phyloP scores from a whole-genome alignment of 2,888 invertebrate species.

The Limnephilus marmoratus region DNA sequence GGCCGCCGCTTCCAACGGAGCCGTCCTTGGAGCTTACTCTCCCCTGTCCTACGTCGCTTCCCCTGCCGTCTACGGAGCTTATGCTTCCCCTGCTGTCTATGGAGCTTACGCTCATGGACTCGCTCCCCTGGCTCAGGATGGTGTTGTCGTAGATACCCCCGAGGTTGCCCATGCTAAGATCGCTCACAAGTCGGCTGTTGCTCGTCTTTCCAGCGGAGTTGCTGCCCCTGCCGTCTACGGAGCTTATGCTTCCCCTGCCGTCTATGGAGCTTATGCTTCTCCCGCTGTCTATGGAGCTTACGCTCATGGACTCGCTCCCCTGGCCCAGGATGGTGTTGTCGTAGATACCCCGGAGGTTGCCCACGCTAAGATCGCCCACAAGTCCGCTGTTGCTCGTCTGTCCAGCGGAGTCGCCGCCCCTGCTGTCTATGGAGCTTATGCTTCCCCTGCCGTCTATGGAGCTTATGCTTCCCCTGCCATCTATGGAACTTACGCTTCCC shows the following conservation, averaged over 20 bases:
- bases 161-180: slow-evolving; percentile 48
- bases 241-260: slow-evolving; percentile 3
- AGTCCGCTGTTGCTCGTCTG: slow-evolving; percentile 66
- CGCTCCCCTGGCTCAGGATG: slow-evolving; percentile 77
- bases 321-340: slow-evolving; percentile 77
- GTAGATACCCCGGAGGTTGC: slow-evolving; percentile 67
- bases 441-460: neutral
- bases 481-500: no score
- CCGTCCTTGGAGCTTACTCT: slow-evolving; percentile 35
- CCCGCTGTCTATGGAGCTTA: slow-evolving; percentile 56
- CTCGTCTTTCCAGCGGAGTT: slow-evolving; percentile 46
- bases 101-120: slow-evolving; percentile 69
- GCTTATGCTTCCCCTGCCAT: no score
- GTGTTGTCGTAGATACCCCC: slow-evolving; percentile 72
- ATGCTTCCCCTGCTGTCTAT: neutral
- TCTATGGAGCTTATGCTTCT: slow-evolving; percentile 35
- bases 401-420: slow-evolving; percentile 35
- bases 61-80: slow-evolving; percentile 31
- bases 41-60: slow-evolving; percentile 17
- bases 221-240: slow-evolving; percentile 7
- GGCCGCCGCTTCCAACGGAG: neutral
- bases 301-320: slow-evolving; percentile 74
- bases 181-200: slow-evolving; percentile 66
- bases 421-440: slow-evolving; percentile 20
- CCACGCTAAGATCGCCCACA: slow-evolving; percentile 49